These are phyloP conservation scores for Belgica antarctica DNA, from an alignment of 2,888 invertebrate genomes.

Conservation along the genomic window DNA sequence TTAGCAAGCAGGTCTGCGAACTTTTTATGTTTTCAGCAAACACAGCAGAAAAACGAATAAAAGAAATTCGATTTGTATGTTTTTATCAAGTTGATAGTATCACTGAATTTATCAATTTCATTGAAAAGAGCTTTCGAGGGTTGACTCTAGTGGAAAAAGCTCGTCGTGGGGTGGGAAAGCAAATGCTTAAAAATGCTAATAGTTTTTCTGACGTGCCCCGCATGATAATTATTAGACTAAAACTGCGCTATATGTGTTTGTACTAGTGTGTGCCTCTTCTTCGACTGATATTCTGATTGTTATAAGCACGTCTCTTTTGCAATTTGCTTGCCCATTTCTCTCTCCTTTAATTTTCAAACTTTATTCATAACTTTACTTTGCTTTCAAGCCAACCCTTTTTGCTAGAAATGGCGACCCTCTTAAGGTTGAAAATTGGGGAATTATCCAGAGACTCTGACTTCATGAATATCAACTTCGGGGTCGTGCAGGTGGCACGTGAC, in stretches of 20 bases:
- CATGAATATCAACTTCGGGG: too few relatives aligned
- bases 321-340: neutral
- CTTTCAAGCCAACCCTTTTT: too few relatives aligned
- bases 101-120: neutral
- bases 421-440: too few relatives aligned
- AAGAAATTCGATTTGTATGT: neutral
- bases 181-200: conserved; percentile 30
- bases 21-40: neutral
- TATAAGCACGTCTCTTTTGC: neutral
- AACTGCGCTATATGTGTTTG: neutral
- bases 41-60: neutral
- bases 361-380: neutral
- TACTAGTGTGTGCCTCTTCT: neutral
- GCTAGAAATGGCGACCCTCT: too few relatives aligned
- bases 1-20: neutral
- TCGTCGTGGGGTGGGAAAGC: neutral
- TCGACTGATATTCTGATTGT: neutral
- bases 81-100: neutral
- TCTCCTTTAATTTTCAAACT: neutral
- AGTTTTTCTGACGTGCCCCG: neutral
- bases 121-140: conserved; percentile 8
- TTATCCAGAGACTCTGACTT: too few relatives aligned
- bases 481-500: too few relatives aligned
- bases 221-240: neutral
- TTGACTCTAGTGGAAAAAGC: neutral